Evolutionary conservation across 2,888 invertebrate genomes (phyloP).

Genomic region (Dolichopus griseipennis): DNA sequence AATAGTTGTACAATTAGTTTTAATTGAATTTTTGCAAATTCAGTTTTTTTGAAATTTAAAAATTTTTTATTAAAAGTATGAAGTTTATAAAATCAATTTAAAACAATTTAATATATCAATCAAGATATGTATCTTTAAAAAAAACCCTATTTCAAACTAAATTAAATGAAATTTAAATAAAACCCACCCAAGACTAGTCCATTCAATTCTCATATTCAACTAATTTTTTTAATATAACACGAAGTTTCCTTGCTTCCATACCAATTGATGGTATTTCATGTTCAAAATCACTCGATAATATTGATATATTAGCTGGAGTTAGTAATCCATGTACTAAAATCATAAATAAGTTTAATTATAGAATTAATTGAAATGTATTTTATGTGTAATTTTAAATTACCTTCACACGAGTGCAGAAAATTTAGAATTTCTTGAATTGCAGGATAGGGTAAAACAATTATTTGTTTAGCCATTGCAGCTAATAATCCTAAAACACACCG

Average conservation of each 20-base stretch:
- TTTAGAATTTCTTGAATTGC: constrained; percentile 74
- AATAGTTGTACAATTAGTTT: no score
- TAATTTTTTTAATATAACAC: constrained; percentile 36
- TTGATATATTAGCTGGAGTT: constrained; percentile 37
- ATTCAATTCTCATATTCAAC: constrained; percentile 38
- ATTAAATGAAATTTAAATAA: no score
- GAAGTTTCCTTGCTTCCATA: constrained; percentile 39
- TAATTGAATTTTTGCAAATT: no score
- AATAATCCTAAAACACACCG: constrained; percentile 83
- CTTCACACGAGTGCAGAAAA: constrained; percentile 79
- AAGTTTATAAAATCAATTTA: no score
- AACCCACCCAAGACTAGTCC: no score
- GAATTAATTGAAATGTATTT: neutral
- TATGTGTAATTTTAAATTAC: constrained; percentile 42
- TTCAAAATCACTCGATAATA: constrained; percentile 34
- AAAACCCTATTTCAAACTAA: no score
- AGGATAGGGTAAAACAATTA: constrained; percentile 69
- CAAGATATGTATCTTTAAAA: no score
- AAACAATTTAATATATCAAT: no score
- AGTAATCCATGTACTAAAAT: constrained; percentile 36
- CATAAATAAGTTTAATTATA: neutral
- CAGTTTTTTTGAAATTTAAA: no score
- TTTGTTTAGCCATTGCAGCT: constrained; percentile 76
- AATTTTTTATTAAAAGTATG: no score
- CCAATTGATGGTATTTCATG: constrained; percentile 40